Percentiles rank a stretch among this genome's conserved stretches.
phyloP scores from a whole-genome alignment of 2,797 vertebrate genomes.

The Lycodopsis pacificus region DNA sequence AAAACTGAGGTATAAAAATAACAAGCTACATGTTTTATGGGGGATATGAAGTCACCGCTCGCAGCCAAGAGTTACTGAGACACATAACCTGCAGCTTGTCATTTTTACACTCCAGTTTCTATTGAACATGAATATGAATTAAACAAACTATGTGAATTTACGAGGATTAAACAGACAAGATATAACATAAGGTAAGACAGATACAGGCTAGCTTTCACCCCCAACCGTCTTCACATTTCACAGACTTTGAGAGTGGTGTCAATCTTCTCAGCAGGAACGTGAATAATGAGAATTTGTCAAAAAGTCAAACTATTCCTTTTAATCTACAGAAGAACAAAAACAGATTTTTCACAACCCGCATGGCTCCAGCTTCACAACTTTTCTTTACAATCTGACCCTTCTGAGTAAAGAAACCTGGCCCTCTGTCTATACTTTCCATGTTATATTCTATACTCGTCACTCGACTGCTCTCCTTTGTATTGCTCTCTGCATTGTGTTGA shows the following conservation, averaged over 20 bases:
- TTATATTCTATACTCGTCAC: not conserved
- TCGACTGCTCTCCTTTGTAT: slow-evolving; percentile 2
- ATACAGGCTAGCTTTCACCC: no score
- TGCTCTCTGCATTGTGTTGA: slow-evolving; percentile 17
- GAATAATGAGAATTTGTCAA: not conserved
- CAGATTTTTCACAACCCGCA: not conserved
- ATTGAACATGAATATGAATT: no score
- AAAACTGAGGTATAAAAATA: not conserved
- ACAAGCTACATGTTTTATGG: not conserved
- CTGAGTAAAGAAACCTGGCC: not conserved
- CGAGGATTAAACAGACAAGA: not conserved
- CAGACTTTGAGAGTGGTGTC: not conserved
- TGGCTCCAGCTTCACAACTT: not conserved
- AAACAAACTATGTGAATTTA: not conserved
- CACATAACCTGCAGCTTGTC: not conserved
- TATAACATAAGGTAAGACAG: not conserved
- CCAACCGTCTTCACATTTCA: not conserved
- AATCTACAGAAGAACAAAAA: not conserved
- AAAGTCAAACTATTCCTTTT: slow-evolving; percentile 7
- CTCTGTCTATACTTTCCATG: not conserved
- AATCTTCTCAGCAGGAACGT: slow-evolving; percentile 1
- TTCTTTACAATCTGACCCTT: not conserved
- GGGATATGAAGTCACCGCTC: not conserved
- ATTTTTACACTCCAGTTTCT: not conserved
- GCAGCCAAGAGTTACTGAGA: no score